Evolutionary conservation across 2,113 vertebrate species (phyloP).

Genomic region (Galemys pyrenaicus): DNA sequence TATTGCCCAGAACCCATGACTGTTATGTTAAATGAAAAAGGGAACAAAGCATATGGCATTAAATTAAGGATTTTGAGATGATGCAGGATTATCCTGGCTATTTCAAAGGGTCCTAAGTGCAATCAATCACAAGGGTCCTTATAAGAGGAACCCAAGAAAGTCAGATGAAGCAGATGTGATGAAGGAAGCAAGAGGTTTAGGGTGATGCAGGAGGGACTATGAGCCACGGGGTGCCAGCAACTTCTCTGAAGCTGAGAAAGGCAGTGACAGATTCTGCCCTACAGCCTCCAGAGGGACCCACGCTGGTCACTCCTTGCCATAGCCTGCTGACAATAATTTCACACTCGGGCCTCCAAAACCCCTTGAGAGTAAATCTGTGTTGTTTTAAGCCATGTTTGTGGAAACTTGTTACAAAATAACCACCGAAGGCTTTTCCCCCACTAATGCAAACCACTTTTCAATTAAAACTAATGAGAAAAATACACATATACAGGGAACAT

Average conservation of each 20-base stretch:
- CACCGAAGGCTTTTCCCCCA: not conserved
- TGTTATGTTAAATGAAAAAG: not conserved
- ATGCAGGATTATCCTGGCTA: not conserved
- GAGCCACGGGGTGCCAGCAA: not conserved
- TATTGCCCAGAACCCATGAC: not conserved
- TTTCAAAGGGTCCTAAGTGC: not conserved
- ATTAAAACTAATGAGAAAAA: not conserved
- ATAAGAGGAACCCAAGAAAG: not conserved
- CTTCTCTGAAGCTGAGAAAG: not conserved
- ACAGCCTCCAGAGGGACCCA: not conserved
- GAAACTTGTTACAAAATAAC: not conserved
- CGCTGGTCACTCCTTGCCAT: no score
- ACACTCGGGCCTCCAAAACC: not conserved
- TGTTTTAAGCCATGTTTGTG: not conserved
- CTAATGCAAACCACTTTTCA: not conserved
- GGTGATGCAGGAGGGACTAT: not conserved
- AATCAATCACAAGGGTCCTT: not conserved
- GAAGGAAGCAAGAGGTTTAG: not conserved
- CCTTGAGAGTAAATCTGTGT: not conserved
- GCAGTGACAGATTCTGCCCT: not conserved
- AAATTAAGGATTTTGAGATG: not conserved
- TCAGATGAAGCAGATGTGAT: not conserved
- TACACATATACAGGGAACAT: not conserved
- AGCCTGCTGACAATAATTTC: not conserved
- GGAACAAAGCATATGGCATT: not conserved